Evolutionary conservation across 2,797 vertebrate genomes (phyloP).

Genomic region (Sebastes miniatus): DNA sequence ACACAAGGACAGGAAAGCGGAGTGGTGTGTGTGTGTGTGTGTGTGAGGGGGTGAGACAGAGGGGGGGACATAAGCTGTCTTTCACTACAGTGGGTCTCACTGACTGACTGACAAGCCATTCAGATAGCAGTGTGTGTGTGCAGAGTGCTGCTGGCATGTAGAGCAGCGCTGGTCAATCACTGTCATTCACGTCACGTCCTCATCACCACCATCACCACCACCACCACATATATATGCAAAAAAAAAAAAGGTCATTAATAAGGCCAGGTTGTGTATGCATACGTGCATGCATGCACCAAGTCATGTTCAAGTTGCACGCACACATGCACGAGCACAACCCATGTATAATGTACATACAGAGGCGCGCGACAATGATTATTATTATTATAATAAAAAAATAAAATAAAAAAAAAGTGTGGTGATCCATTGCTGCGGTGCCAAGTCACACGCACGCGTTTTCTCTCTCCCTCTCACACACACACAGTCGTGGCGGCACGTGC

Average conservation of each 20-base stretch:
- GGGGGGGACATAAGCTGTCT: not conserved
- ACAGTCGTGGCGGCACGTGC: not conserved
- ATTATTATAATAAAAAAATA: not conserved
- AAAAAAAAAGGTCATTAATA: slow-evolving; percentile 67
- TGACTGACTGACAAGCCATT: slow-evolving; percentile 49
- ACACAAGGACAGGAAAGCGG: not conserved
- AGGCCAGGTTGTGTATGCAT: not conserved
- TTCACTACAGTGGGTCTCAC: slow-evolving; percentile 26
- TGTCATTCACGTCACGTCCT: slow-evolving; percentile 78
- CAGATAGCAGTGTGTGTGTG: slow-evolving; percentile 28
- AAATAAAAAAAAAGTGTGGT: slow-evolving; percentile 1
- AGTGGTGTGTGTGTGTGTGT: too few species aligned
- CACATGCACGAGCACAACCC: not conserved
- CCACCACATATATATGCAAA: slow-evolving; percentile 29
- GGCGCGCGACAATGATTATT: slow-evolving; percentile 11
- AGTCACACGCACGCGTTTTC: not conserved
- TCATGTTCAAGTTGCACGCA: too few species aligned
- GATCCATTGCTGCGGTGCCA: slow-evolving; percentile 56
- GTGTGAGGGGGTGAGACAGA: not conserved
- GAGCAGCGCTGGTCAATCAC: slow-evolving; percentile 69
- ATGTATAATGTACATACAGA: not conserved
- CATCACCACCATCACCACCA: slow-evolving; percentile 34
- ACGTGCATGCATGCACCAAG: too few species aligned
- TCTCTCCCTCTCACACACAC: not conserved
- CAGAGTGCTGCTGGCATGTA: slow-evolving; percentile 53